phyloP scores from a whole-genome alignment of 2,888 invertebrate genomes.

The Bombylius major region DNA sequence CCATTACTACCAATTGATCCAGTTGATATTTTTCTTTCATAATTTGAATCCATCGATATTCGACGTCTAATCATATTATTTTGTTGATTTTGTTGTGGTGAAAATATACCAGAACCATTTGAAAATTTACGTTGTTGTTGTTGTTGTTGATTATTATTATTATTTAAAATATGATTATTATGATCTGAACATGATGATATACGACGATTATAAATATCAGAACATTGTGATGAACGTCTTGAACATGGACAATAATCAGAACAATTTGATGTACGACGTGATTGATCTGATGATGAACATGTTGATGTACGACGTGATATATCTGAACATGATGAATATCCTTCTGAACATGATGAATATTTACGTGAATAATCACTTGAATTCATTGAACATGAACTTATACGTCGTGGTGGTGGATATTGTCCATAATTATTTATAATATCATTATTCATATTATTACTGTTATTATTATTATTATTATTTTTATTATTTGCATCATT shows the following conservation, averaged over 20 bases:
- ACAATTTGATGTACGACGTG: slow-evolving; percentile 31
- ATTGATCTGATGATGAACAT: slow-evolving; percentile 22
- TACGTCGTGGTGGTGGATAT: slow-evolving; percentile 42
- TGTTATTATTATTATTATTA: neutral
- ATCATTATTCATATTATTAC: neutral
- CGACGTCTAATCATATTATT: slow-evolving; percentile 18
- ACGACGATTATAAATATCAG: slow-evolving; percentile 28
- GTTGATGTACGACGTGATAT: slow-evolving; percentile 32
- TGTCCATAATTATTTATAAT: slow-evolving; percentile 19
- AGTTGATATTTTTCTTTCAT: slow-evolving; percentile 27
- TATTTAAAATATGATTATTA: slow-evolving; percentile 41
- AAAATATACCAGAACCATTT: neutral
- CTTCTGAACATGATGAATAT: slow-evolving; percentile 34
- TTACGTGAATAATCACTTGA: slow-evolving; percentile 19
- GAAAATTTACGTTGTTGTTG: neutral
- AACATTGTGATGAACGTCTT: slow-evolving; percentile 30
- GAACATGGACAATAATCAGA: slow-evolving; percentile 32
- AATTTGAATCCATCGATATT: slow-evolving; percentile 29
- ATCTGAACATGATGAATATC: slow-evolving; percentile 27
- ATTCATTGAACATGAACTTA: slow-evolving; percentile 55
- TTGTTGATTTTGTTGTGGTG: slow-evolving; percentile 18
- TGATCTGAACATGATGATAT: slow-evolving; percentile 37
- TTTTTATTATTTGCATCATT: neutral
- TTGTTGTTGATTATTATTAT: slow-evolving; percentile 18
- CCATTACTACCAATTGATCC: slow-evolving; percentile 17